Evolutionary conservation across 2,797 vertebrate genomes (phyloP), one percentile per base, ranked within the genome.

Genomic region (Chlorospingus flavigularis): DNA sequence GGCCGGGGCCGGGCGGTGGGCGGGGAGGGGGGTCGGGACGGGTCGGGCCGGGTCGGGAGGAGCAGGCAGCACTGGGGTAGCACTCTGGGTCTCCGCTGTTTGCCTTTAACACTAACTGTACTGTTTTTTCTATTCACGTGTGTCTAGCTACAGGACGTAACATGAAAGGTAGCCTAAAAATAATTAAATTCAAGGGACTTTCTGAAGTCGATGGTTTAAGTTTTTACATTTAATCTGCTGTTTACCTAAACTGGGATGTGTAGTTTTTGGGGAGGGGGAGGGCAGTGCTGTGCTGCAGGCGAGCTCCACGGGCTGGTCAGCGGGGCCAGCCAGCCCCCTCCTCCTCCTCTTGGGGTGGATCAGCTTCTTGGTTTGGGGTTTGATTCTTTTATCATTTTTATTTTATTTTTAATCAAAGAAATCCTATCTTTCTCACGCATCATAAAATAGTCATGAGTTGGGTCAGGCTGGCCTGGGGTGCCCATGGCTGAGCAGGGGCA

Each of bases 21-120:
- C 81, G 65, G 93, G 81, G 95, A 76, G 67, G 94, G 88, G 94
- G 84, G 93, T 87, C 17, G 98, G 97, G 92, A 21, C 2, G 35
- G 88, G 92, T 26, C 18, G 78, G 88, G 91, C 4, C 15, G 60
- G 96, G 92, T 79, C 76, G 96, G 98, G 94, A 95, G 98, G 97
- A 94, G 97, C 98, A 98, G 98, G 98, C 97, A 97, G 98, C 98
- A 97, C 98, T 96, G 97, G 96, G 82, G 90, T 98, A 96, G 97
- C 98, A 96, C 98, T 98, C 98, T 97, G 96, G 98, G 98, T 98
- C 98, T 98, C 98, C 98, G 98, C 98, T 96, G 98, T 99, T 99
- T 99, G 99, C 99, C 99, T 99, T 99, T 99, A 99, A 99, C 99
- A 98, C 98, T 98, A 98, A 98, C 98, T 98, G 98, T 99, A 98